Conservation (phyloP, 2,797 vertebrate species). For the Sebastes itinus region DNA sequence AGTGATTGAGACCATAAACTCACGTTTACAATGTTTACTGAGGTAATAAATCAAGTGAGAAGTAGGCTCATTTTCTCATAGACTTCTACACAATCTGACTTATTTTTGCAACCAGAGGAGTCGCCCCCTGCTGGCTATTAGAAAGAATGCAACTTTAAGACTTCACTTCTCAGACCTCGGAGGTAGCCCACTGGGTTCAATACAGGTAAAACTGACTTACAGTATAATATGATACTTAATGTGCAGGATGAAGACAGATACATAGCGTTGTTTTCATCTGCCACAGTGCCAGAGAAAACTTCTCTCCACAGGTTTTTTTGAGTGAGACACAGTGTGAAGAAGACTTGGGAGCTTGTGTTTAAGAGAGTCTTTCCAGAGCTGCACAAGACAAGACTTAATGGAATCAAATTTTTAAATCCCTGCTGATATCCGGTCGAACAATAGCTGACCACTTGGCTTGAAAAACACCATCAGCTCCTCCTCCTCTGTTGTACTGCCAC, state of each 20-base stretch:
- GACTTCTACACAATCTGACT: no score
- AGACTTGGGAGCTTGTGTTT: no score
- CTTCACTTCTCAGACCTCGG: neutral
- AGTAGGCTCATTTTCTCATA: no score
- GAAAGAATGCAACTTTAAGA: neutral
- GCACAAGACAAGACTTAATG: neutral
- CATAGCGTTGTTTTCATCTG: neutral
- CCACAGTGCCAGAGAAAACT: neutral
- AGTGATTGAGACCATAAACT: no score
- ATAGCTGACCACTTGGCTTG: slow-evolving; percentile 8
- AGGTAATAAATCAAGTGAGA: no score
- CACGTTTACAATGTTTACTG: no score
- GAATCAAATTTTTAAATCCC: neutral
- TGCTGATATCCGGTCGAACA: neutral
- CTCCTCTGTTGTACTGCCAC: slow-evolving; percentile 17
- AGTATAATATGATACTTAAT: rapidly evolving
- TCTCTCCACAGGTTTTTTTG: neutral
- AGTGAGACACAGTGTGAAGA: no score
- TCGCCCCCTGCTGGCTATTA: neutral
- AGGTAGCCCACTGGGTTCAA: neutral
- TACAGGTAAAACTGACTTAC: neutral
- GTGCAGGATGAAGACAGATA: neutral
- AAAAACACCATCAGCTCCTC: slow-evolving; percentile 19
- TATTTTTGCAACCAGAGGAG: no score
- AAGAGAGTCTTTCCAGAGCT: neutral